Evolutionary conservation across 2,888 invertebrate genomes (phyloP).

Genomic region (Ectemnius continuus): DNA sequence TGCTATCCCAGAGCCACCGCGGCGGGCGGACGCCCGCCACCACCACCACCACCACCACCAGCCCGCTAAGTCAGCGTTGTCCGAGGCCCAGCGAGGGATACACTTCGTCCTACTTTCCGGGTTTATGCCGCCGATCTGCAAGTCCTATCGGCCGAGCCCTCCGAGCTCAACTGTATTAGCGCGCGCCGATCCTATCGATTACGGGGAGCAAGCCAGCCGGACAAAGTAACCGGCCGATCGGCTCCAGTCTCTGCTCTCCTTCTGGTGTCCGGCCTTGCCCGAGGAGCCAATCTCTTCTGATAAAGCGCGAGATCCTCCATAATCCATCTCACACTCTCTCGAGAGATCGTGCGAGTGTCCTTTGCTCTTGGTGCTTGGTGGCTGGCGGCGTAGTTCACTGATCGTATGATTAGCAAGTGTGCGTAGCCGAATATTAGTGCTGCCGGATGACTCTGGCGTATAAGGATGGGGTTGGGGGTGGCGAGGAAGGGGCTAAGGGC

Average conservation of each 20-base stretch:
- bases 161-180: background rate
- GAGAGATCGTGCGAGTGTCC: too few species aligned
- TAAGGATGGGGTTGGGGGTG: constrained; percentile 13
- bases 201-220: background rate
- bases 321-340: too few species aligned
- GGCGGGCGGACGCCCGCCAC: background rate
- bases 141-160: background rate
- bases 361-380: too few species aligned
- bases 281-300: too few species aligned
- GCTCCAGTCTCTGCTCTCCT: too few species aligned
- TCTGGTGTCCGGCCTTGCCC: too few species aligned
- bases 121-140: constrained; percentile 37
- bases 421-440: constrained; percentile 32
- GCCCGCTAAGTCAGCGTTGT: constrained; percentile 49
- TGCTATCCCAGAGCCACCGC: too few species aligned
- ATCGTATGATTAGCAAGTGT: background rate
- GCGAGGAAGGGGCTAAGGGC: constrained; percentile 22
- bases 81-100: constrained; percentile 32
- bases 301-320: too few species aligned
- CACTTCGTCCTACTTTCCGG: constrained; percentile 52
- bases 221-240: background rate
- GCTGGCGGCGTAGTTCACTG: too few species aligned
- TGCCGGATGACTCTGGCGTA: background rate
- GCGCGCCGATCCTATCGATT: background rate
- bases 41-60: constrained; percentile 18